phyloP scores from a whole-genome alignment of 2,113 vertebrate genomes.

The Condylura cristata region DNA sequence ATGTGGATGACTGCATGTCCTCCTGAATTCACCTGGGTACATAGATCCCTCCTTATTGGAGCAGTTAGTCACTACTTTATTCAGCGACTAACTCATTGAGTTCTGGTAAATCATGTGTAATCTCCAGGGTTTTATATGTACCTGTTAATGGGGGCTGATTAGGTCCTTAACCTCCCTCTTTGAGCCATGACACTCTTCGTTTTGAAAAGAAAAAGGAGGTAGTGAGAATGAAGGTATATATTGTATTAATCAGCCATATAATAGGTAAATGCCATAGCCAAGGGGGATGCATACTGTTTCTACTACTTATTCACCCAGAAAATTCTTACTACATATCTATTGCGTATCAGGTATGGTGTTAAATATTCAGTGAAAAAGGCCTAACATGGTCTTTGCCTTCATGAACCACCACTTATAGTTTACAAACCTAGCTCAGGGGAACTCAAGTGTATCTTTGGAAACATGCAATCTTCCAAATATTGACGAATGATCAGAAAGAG shows the following conservation, averaged over 20 bases:
- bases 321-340: not conserved
- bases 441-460: not conserved
- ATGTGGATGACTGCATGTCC: not conserved
- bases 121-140: not conserved
- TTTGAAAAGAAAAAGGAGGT: not conserved
- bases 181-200: not conserved
- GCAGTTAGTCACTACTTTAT: not conserved
- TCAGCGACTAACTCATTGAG: not conserved
- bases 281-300: not conserved
- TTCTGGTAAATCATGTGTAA: not conserved
- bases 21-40: not conserved
- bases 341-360: not conserved
- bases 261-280: not conserved
- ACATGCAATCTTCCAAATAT: not conserved
- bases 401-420: not conserved
- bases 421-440: not conserved
- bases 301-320: not conserved
- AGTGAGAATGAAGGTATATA: not conserved
- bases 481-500: not conserved
- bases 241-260: not conserved
- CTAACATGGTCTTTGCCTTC: not conserved
- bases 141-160: not conserved
- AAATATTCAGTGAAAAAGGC: not conserved
- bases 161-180: not conserved
- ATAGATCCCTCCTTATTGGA: not conserved